Base-by-base conservation (phyloP, 2,113 vertebrate species). In the Upupa epops region DNA sequence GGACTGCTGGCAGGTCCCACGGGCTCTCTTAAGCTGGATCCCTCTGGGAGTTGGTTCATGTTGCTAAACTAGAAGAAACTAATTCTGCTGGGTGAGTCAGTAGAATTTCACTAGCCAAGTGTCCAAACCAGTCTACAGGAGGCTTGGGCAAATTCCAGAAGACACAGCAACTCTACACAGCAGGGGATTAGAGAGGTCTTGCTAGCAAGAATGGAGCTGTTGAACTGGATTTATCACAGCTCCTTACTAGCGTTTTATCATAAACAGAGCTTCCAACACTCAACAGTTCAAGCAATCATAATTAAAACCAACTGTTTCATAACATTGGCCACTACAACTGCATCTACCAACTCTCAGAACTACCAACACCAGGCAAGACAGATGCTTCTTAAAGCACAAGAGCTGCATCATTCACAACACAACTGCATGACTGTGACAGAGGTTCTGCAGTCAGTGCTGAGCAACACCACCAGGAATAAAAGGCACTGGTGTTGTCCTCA, bases 91-190 rank as follows among this genome's bases (percentile, higher is more conserved):
- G 49, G 48, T 58, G 10, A 29, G 14, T 11, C 22, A 52, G 40
- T 5, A 52, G 40, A 9, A 71, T 88, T 83, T 79, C 34, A 48
- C 21, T 37, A 63, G 56, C 52, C 46, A 13, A 40, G 17, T 11
- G 8, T 68, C 42, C 40, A 17, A 56, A 56, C 9, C 29, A 13
- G 42, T 55, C 52, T 55, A 54, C 1, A 4, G 78, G 40, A 91
- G 54, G 49, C 46, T 72, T 28, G 54, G 22, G 68, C 26, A 55
- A 79, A 56, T 56, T 55, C 40, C 56, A 59, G 36, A 55, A 20
- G 31, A 42, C 13, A 13, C 1, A 24, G 37, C 6, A n/a, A n/a
- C 14, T 10, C 24, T 13, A 42, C 11, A 10, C 0, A 1, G 73
- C 31, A 79, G 51, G 22, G 32, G 36, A 72, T 42, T 17, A 51